phyloP scores from a whole-genome alignment of 2,888 invertebrate genomes.

The Nymphalis c-album region DNA sequence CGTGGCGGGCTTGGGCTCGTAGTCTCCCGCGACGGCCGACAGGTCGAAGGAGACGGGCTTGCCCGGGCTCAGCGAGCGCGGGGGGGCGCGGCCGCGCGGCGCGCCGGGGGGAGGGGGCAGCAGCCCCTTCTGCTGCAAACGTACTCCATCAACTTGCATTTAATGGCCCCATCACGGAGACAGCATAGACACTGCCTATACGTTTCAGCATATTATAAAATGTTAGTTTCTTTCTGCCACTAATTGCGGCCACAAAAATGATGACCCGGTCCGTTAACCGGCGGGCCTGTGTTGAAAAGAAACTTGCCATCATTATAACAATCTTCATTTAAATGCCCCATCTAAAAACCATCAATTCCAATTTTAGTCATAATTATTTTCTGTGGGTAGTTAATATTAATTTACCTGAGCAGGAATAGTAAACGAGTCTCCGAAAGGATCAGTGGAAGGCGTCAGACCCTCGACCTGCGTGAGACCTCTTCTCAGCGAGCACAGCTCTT shows the following conservation, averaged over 20 bases:
- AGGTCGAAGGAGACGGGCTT: constrained; percentile 66
- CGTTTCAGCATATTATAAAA: neutral
- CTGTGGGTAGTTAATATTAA: neutral
- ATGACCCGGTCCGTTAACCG: no score
- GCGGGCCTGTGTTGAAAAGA: no score
- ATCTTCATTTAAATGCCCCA: no score
- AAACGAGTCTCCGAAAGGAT: constrained; percentile 76
- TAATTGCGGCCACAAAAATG: no score
- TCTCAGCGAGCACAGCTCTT: constrained; percentile 91
- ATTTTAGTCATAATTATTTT: no score
- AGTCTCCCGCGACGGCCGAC: constrained; percentile 55
- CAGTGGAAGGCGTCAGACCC: constrained; percentile 87
- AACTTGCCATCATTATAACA: no score
- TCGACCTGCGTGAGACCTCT: constrained; percentile 94
- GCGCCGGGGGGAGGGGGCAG: constrained; percentile 70
- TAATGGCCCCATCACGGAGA: neutral
- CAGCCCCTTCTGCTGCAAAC: constrained; percentile 62
- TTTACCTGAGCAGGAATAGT: constrained; percentile 62
- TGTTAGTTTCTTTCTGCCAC: no score
- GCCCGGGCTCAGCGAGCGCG: constrained; percentile 63
- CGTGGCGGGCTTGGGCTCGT: constrained; percentile 55
- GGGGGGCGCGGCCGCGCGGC: constrained; percentile 56
- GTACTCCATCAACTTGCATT: neutral
- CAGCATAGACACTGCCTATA: neutral
- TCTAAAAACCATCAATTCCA: no score